These are phyloP conservation scores for Synodontis membranacea DNA, from an alignment of 2,113 vertebrate species.

Conservation along the genomic window DNA sequence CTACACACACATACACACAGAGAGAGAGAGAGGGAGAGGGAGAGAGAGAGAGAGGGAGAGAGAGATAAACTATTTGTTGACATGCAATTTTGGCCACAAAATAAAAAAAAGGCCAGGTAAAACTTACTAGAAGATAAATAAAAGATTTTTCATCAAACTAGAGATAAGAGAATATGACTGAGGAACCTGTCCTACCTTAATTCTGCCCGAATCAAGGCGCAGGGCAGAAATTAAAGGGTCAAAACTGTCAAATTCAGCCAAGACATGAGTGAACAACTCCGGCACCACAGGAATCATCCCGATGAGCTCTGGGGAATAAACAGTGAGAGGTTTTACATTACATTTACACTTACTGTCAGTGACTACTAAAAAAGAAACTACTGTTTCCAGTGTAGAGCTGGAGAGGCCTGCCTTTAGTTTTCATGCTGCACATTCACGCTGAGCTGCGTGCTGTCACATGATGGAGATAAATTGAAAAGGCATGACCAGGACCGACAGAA, in stretches of 20 bases:
- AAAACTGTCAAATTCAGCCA: constrained; percentile 90
- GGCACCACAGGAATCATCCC: constrained; percentile 72
- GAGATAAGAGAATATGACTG: not conserved
- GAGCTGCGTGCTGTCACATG: constrained; percentile 53
- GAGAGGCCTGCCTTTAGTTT: not conserved
- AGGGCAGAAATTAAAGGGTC: constrained; percentile 87
- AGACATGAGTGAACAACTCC: constrained; percentile 82
- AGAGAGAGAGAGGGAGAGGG: no score
- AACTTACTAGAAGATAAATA: no score
- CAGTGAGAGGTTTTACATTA: not conserved
- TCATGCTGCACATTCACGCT: not conserved
- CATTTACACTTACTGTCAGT: not conserved
- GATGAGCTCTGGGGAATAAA: constrained; percentile 38
- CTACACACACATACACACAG: constrained; percentile 63
- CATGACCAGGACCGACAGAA: constrained; percentile 57
- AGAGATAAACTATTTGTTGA: not conserved
- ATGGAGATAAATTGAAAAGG: constrained; percentile 52
- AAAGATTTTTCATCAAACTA: not conserved
- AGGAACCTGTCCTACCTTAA: constrained; percentile 77
- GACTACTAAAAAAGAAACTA: not conserved
- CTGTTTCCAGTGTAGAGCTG: not conserved
- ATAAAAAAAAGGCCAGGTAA: not conserved
- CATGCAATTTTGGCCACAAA: not conserved
- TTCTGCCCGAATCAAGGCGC: constrained; percentile 87
- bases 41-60: no score